These are phyloP conservation scores for Ceuthmochares aereus DNA, from an alignment of 2,113 vertebrate species.

Conservation along the genomic window DNA sequence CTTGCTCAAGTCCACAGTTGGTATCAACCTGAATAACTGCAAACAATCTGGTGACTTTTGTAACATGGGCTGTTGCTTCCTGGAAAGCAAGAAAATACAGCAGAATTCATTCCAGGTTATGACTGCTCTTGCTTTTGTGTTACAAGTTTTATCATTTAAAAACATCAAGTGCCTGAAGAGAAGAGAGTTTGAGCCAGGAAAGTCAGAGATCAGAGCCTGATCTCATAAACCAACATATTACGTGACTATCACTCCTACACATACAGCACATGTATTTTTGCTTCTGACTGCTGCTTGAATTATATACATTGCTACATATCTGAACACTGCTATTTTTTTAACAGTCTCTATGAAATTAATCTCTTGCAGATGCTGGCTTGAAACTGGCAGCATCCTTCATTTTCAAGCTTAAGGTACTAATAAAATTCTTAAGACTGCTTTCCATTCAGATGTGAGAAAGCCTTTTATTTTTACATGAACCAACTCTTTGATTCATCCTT, in stretches of 20 bases:
- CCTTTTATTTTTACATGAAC: neutral
- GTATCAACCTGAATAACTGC: neutral
- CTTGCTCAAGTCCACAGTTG: neutral
- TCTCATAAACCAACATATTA: conserved; percentile 14
- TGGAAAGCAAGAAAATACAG: neutral
- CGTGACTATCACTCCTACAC: neutral
- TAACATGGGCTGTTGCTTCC: neutral
- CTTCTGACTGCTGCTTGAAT: conserved; percentile 30
- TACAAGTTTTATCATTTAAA: conserved; percentile 1
- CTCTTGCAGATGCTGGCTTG: conserved; percentile 40
- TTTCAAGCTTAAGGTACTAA: conserved; percentile 41
- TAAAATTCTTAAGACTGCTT: conserved; percentile 35
- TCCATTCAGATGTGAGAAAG: conserved; percentile 28
- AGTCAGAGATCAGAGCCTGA: neutral
- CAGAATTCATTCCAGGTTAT: neutral
- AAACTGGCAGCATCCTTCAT: conserved; percentile 33
- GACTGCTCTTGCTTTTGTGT: neutral
- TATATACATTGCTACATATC: conserved; percentile 16
- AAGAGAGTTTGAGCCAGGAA: neutral
- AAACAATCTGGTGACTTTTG: neutral
- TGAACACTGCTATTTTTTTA: neutral
- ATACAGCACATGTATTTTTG: conserved; percentile 1
- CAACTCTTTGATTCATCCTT: conserved; percentile 1
- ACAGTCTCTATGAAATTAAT: conserved; percentile 23
- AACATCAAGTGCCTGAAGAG: neutral